These are phyloP conservation scores for Loripinus fragilis DNA, from an alignment of 2,888 invertebrate species.

Conservation along the genomic window DNA sequence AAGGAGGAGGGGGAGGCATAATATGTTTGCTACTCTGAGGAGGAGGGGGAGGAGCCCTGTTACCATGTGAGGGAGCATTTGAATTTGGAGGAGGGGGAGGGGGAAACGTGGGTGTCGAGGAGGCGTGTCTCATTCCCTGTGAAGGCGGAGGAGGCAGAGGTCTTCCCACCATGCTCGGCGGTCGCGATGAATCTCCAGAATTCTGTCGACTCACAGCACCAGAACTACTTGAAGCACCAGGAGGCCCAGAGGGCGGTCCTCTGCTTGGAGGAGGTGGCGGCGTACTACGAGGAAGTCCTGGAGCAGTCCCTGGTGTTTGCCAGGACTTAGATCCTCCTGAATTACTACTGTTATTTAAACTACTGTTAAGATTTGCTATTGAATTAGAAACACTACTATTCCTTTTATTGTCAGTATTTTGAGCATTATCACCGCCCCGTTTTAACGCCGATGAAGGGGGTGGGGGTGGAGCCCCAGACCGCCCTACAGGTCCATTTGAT, in stretches of 20 bases:
- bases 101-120: slow-evolving; percentile 50
- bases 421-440: slow-evolving; percentile 36
- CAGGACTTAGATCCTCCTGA: neutral
- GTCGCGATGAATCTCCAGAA: slow-evolving; percentile 37
- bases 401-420: slow-evolving; percentile 18
- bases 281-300: slow-evolving; percentile 42
- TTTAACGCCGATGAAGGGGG: slow-evolving; percentile 57
- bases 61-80: slow-evolving; percentile 18
- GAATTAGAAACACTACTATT: slow-evolving; percentile 37
- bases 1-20: slow-evolving; percentile 66
- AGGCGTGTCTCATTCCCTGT: slow-evolving; percentile 37
- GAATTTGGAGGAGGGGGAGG: slow-evolving; percentile 59
- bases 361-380: slow-evolving; percentile 46
- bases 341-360: slow-evolving; percentile 26
- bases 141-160: slow-evolving; percentile 60
- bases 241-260: slow-evolving; percentile 54
- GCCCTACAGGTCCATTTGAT: slow-evolving; percentile 60
- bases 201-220: slow-evolving; percentile 34
- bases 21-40: slow-evolving; percentile 49
- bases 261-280: slow-evolving; percentile 61
- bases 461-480: slow-evolving; percentile 65
- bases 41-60: slow-evolving; percentile 44
- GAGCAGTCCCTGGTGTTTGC: slow-evolving; percentile 33
- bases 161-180: slow-evolving; percentile 48
- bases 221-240: slow-evolving; percentile 36